These are phyloP conservation scores for Tortricodes alternella DNA, from an alignment of 2,888 invertebrate genomes.

Conservation along the genomic window DNA sequence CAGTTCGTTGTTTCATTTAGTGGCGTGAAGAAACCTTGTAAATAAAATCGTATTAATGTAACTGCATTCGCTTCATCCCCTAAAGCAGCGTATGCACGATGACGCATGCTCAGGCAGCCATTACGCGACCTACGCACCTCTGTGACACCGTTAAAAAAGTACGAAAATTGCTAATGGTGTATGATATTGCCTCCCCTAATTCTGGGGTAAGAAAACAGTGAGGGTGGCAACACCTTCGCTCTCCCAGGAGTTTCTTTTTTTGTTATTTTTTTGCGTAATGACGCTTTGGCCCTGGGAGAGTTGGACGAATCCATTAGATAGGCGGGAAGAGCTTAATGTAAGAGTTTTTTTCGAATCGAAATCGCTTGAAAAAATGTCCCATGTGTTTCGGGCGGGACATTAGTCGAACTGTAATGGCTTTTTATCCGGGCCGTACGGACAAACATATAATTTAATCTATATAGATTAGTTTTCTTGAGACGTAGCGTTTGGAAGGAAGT, in stretches of 20 bases:
- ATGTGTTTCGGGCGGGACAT: conserved; percentile 61
- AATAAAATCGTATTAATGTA: conserved; percentile 1
- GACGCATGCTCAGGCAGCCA: conserved; percentile 26
- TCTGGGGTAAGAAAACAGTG: conserved; percentile 75
- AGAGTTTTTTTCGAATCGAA: conserved; percentile 67
- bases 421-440: conserved; percentile 44
- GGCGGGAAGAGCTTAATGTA: conserved; percentile 79
- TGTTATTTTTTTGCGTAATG: conserved; percentile 74
- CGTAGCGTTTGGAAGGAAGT: not conserved
- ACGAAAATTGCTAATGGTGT: conserved; percentile 83
- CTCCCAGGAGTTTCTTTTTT: conserved; percentile 73
- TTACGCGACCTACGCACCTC: conserved; percentile 42
- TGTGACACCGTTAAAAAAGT: conserved; percentile 82
- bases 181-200: conserved; percentile 83
- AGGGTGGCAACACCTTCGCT: conserved; percentile 76
- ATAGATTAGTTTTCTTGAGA: not conserved
- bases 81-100: conserved; percentile 6
- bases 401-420: conserved; percentile 64
- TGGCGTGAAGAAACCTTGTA: not conserved
- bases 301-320: conserved; percentile 81
- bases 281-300: conserved; percentile 77
- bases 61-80: not conserved
- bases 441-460: not conserved
- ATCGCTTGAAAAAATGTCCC: conserved; percentile 61
- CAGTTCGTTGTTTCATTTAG: conserved; percentile 5